Conservation (phyloP, 2,797 vertebrate genomes). For the Phylloscopus collybita region DNA sequence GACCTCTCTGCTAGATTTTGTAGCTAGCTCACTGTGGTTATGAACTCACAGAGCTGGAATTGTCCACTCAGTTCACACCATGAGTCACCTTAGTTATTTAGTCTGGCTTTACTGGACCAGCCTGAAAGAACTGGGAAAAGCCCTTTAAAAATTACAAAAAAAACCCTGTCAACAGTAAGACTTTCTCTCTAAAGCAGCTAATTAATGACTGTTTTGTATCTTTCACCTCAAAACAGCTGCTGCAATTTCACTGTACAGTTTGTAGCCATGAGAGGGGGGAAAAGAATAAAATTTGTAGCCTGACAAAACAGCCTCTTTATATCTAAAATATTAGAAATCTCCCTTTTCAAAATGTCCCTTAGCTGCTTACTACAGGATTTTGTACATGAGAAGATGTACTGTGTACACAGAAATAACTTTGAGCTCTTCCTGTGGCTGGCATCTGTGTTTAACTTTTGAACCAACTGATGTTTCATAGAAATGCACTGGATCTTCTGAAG, state of each 20-base stretch:
- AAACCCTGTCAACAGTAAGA: background rate
- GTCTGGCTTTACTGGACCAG: background rate
- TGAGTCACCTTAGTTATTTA: background rate
- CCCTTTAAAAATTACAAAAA: background rate
- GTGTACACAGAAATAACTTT: background rate
- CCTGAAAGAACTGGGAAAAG: background rate
- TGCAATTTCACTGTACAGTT: background rate
- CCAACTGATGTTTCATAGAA: background rate
- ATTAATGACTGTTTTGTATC: background rate
- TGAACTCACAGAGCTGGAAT: background rate
- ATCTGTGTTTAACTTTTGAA: background rate
- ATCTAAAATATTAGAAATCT: background rate
- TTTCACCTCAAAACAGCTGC: background rate
- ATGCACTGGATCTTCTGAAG: background rate
- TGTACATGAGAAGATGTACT: background rate
- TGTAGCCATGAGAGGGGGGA: fast-evolving
- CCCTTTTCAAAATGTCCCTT: background rate
- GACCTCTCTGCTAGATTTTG: background rate
- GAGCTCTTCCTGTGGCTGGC: background rate
- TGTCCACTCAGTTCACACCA: background rate
- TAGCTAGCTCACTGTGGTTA: background rate
- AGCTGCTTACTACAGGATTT: background rate
- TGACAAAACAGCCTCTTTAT: background rate
- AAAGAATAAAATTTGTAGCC: background rate
- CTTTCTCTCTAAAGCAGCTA: background rate